Evolutionary conservation across 1,140 invertebrate genomes (phyloP).

Genomic region (Tribolium madens): DNA sequence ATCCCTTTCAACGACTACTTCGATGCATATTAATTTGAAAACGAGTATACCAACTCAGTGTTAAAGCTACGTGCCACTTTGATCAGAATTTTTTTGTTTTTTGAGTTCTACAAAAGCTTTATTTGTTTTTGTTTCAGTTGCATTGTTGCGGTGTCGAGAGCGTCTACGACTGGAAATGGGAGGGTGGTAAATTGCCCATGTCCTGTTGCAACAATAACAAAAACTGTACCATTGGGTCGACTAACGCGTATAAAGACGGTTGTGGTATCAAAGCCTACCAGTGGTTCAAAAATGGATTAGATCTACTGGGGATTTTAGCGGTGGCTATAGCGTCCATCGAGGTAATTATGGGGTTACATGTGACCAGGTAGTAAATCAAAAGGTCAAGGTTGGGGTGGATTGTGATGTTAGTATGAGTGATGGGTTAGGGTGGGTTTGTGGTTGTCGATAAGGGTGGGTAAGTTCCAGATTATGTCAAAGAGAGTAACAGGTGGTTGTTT

Average conservation of each 20-base stretch:
- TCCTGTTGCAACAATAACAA: slow-evolving; percentile 48
- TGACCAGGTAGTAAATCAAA: not conserved
- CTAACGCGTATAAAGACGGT: slow-evolving; percentile 69
- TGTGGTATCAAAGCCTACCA: slow-evolving; percentile 64
- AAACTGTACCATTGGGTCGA: slow-evolving; percentile 48
- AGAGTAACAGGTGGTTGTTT: slow-evolving; percentile 3
- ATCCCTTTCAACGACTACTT: too few species aligned
- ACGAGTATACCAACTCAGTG: too few species aligned
- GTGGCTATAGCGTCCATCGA: slow-evolving; percentile 42
- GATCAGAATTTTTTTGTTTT: too few species aligned
- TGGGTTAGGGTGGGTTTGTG: not conserved
- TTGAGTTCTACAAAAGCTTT: too few species aligned
- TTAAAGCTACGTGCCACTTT: too few species aligned
- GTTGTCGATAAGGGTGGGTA: too few species aligned
- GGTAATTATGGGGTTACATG: slow-evolving; percentile 21
- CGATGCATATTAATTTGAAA: too few species aligned
- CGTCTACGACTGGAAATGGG: slow-evolving; percentile 65
- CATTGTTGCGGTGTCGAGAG: slow-evolving; percentile 72
- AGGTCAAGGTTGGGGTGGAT: not conserved
- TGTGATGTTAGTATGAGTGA: not conserved
- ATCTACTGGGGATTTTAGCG: slow-evolving; percentile 41
- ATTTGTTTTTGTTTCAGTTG: too few species aligned
- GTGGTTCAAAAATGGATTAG: slow-evolving; percentile 46
- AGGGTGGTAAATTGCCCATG: slow-evolving; percentile 24
- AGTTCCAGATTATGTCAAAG: not conserved